Evolutionary conservation across 2,888 invertebrate species (phyloP).

Genomic region (Tachina lurida): DNA sequence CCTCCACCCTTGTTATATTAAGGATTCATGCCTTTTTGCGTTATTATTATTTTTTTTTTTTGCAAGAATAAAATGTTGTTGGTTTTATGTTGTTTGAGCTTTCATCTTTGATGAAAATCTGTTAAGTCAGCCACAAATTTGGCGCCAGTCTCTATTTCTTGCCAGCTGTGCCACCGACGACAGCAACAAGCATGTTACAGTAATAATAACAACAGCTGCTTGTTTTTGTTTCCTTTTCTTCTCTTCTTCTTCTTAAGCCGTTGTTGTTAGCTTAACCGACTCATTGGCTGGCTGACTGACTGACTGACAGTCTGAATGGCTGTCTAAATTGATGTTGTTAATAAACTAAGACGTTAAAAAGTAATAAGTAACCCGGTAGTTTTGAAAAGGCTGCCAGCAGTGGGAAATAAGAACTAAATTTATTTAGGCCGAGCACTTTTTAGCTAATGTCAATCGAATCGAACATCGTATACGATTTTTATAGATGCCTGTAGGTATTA

Average conservation of each 20-base stretch:
- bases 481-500: not conserved
- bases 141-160: conserved; percentile 81
- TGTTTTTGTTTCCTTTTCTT: not conserved
- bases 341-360: conserved; percentile 48
- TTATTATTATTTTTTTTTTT: conserved; percentile 67
- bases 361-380: not conserved
- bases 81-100: conserved; percentile 58
- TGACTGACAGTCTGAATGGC: conserved; percentile 11
- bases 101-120: conserved; percentile 78
- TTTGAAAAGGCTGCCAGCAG: not conserved
- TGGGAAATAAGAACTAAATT: not conserved
- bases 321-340: conserved; percentile 56
- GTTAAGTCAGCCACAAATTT: conserved; percentile 81
- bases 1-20: conserved; percentile 17
- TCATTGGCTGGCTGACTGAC: not conserved
- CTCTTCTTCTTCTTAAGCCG: not conserved
- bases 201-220: conserved; percentile 54
- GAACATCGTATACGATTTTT: too few species aligned
- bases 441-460: too few species aligned
- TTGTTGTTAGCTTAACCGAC: conserved; percentile 18
- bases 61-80: conserved; percentile 26
- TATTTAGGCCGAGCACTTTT: too few species aligned
- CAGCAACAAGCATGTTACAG: conserved; percentile 25
- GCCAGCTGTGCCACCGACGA: conserved; percentile 76
- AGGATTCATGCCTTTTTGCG: conserved; percentile 26